These are phyloP conservation scores for Typhlomys cinereus DNA, from an alignment of 2,113 vertebrate species.

Conservation along the genomic window DNA sequence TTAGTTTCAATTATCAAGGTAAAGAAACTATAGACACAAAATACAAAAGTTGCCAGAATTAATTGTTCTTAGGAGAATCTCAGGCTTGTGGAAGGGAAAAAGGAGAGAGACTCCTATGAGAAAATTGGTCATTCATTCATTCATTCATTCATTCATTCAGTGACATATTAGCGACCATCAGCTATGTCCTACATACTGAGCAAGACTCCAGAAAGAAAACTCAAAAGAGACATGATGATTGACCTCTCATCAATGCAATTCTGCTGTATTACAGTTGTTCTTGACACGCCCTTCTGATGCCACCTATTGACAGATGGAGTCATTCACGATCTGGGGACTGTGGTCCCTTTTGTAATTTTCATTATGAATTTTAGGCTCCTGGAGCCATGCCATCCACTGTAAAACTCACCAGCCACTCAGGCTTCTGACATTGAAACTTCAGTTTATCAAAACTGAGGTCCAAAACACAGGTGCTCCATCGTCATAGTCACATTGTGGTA, in stretches of 20 bases:
- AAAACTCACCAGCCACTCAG: not conserved
- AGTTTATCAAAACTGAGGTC: conserved; percentile 25
- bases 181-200: not conserved
- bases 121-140: not conserved
- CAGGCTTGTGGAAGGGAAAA: not conserved
- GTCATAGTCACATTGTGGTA: not conserved
- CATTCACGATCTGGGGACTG: not conserved
- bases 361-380: not conserved
- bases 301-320: too few species aligned
- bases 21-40: not conserved
- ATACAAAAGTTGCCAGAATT: conserved; percentile 22
- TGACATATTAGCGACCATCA: not conserved
- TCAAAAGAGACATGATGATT: not conserved
- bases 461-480: not conserved
- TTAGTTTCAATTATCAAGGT: not conserved
- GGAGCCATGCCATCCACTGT: not conserved
- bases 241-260: not conserved
- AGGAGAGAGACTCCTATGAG: not conserved
- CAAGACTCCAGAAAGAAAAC: not conserved
- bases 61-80: conserved; percentile 11
- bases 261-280: not conserved
- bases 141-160: not conserved
- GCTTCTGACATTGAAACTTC: not conserved
- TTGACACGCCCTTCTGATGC: not conserved
- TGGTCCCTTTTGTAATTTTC: not conserved